phyloP scores from a whole-genome alignment of 1,140 invertebrate species.

The Drosophila funebris region DNA sequence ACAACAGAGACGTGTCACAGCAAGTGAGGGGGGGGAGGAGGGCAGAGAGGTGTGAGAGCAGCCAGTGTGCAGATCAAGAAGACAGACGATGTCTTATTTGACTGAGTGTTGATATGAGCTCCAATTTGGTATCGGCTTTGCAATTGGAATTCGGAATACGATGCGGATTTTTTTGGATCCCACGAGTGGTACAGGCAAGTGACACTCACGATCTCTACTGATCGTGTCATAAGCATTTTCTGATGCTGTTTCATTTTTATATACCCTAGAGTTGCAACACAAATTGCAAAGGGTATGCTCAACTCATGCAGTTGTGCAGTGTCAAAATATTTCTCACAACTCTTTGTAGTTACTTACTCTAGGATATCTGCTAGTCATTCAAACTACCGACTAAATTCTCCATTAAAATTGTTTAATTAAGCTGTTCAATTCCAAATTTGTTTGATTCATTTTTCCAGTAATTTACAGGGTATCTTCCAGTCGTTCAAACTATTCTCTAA shows the following conservation, averaged over 20 bases:
- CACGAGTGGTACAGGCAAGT: conserved; percentile 40
- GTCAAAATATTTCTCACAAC: no score
- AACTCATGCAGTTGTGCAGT: background rate
- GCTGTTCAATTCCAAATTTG: background rate
- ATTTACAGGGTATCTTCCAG: background rate
- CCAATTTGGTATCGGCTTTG: conserved; percentile 19
- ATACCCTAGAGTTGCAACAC: background rate
- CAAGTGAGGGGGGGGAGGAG: background rate
- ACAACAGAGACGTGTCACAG: background rate
- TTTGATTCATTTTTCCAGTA: no score
- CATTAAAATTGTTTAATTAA: background rate
- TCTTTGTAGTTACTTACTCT: background rate
- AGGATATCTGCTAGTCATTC: background rate
- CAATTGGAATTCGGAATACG: background rate
- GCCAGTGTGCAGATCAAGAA: background rate
- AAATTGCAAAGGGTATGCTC: background rate
- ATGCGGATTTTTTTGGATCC: conserved; percentile 28
- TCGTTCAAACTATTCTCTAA: no score
- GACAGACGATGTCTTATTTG: conserved; percentile 27
- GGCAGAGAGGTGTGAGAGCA: background rate
- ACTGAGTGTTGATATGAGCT: conserved; percentile 33
- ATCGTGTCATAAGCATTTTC: conserved; percentile 64
- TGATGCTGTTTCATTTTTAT: background rate
- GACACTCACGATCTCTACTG: conserved; percentile 42
- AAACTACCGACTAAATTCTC: no score